Percentiles rank a stretch among this genome's conserved stretches.
These are phyloP conservation scores for Philaethria dido DNA, from an alignment of 2,888 invertebrate genomes.

Conservation along the genomic window DNA sequence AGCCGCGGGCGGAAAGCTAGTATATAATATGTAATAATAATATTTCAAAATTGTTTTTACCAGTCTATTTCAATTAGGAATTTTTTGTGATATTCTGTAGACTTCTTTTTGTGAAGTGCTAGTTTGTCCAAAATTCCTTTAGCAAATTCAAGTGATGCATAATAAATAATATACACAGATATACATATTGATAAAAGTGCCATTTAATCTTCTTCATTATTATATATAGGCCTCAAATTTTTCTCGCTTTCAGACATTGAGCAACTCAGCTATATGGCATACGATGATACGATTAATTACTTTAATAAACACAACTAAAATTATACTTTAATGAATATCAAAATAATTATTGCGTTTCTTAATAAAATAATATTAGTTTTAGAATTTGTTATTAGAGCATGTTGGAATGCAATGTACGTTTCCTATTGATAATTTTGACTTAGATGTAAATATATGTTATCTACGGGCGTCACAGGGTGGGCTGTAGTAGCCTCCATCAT, in stretches of 20 bases:
- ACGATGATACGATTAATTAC: not conserved
- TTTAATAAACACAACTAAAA: not conserved
- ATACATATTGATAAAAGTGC: not conserved
- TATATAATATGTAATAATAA: too few relatives aligned
- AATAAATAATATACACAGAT: not conserved
- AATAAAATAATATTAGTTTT: too few relatives aligned
- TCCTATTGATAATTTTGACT: constrained; percentile 53
- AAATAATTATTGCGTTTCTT: too few relatives aligned
- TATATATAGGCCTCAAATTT: too few relatives aligned
- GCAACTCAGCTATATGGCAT: not conserved
- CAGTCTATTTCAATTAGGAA: too few relatives aligned
- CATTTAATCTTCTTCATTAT: not conserved
- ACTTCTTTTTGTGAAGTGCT: not conserved
- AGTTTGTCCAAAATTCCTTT: not conserved
- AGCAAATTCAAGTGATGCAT: constrained; percentile 1
- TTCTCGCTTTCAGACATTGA: too few relatives aligned
- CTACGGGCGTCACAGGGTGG: constrained; percentile 49
- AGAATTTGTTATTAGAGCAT: not conserved
- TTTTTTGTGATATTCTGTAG: too few relatives aligned
- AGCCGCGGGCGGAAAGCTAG: too few relatives aligned
- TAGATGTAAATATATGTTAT: constrained; percentile 55
- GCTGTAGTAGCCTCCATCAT: constrained; percentile 47
- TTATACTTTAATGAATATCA: not conserved
- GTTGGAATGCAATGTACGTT: constrained; percentile 48
- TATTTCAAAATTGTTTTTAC: too few relatives aligned